Percentiles rank a stretch among this genome's conserved stretches.
Evolutionary conservation across 2,797 vertebrate species (phyloP).

Genomic region (Pelochelys cantorii): DNA sequence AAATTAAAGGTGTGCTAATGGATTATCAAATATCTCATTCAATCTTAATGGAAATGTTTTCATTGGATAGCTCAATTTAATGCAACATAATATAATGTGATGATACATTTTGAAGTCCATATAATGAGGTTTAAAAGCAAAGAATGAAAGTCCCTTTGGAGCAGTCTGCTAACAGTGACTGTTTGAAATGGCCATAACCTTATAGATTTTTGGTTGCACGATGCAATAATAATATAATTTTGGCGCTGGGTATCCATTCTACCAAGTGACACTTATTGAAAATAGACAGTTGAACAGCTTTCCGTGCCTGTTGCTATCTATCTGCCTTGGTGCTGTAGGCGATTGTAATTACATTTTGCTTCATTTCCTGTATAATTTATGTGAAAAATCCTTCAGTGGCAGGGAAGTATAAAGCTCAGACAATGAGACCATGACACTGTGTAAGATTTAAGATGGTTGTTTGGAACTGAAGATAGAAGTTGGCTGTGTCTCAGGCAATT

Average conservation of each 20-base stretch:
- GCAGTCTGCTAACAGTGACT: constrained; percentile 35
- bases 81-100: constrained; percentile 60
- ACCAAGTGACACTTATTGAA: constrained; percentile 65
- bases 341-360: constrained; percentile 75
- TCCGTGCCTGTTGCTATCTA: constrained; percentile 43
- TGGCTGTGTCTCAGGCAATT: constrained; percentile 23
- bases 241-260: constrained; percentile 25
- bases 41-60: constrained; percentile 64
- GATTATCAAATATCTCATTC: constrained; percentile 68
- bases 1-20: constrained; percentile 63
- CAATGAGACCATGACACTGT: constrained; percentile 23
- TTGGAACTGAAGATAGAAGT: constrained; percentile 19
- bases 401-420: constrained; percentile 57
- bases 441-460: constrained; percentile 59
- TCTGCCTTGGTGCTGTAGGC: constrained; percentile 53
- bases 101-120: constrained; percentile 46
- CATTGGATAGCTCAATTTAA: constrained; percentile 69
- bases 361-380: constrained; percentile 77
- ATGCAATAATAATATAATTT: constrained; percentile 34
- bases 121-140: constrained; percentile 48
- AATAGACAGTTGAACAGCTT: constrained; percentile 56
- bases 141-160: constrained; percentile 58
- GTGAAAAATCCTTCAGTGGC: constrained; percentile 46
- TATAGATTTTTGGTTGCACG: constrained; percentile 28
- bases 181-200: constrained; percentile 43